phyloP scores from a whole-genome alignment of 2,888 invertebrate genomes.

The Endomychus coccineus region DNA sequence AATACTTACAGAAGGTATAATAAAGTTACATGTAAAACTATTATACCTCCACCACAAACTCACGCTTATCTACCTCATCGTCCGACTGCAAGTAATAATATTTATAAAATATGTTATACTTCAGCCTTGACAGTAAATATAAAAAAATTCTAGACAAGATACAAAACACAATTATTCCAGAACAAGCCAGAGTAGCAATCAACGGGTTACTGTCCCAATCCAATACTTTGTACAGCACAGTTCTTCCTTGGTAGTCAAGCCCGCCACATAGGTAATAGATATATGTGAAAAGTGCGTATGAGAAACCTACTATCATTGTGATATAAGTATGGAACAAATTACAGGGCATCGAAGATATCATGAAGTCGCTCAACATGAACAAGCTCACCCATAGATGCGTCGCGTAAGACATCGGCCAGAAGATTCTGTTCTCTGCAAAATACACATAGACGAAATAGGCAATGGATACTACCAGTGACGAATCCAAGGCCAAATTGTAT shows the following conservation, averaged over 20 bases:
- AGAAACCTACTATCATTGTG: neutral
- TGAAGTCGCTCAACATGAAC: constrained; percentile 10
- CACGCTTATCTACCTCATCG: neutral
- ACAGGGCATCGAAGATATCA: constrained; percentile 8
- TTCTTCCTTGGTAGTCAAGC: constrained; percentile 3
- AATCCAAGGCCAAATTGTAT: constrained; percentile 10
- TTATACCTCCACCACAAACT: too few species aligned
- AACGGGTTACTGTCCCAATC: constrained; percentile 11
- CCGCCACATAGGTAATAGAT: constrained; percentile 9
- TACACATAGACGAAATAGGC: constrained; percentile 10
- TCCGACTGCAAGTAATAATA: constrained; percentile 4
- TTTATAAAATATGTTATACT: constrained; percentile 6
- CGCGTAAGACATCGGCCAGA: constrained; percentile 7
- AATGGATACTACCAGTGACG: constrained; percentile 3
- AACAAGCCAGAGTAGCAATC: constrained; percentile 3
- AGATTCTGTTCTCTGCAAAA: constrained; percentile 9
- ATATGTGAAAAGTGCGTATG: constrained; percentile 5
- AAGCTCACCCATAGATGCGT: constrained; percentile 9
- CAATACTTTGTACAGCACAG: constrained; percentile 7
- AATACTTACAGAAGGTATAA: too few species aligned
- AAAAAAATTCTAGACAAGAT: constrained; percentile 6
- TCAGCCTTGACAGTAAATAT: constrained; percentile 2
- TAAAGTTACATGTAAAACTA: too few species aligned
- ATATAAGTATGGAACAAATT: constrained; percentile 10
- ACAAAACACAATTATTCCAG: constrained; percentile 2